phyloP scores from a whole-genome alignment of 2,113 vertebrate genomes.

The Toxostoma redivivum region DNA sequence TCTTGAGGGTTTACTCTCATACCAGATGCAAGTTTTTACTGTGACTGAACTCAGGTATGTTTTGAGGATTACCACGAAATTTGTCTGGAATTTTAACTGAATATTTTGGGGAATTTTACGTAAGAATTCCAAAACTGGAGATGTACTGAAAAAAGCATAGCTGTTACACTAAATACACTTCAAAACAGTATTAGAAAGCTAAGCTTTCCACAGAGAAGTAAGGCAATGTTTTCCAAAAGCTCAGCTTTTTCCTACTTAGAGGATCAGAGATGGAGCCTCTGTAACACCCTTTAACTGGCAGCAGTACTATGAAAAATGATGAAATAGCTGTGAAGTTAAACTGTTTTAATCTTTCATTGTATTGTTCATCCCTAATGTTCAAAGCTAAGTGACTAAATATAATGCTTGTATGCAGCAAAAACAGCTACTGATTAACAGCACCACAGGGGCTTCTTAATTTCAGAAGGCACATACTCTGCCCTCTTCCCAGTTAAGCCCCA shows the following conservation, averaged over 20 bases:
- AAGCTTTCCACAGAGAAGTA: not conserved
- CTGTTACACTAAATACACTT: not conserved
- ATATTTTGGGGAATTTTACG: not conserved
- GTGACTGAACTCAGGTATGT: not conserved
- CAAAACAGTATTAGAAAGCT: not conserved
- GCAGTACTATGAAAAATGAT: not conserved
- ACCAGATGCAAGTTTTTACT: not conserved
- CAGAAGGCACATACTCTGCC: not conserved
- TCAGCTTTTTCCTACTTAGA: not conserved
- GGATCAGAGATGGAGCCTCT: not conserved
- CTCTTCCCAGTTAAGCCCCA: not conserved
- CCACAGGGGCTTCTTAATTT: not conserved
- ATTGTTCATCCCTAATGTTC: not conserved
- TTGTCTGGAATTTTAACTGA: not conserved
- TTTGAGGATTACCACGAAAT: not conserved
- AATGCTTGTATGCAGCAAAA: not conserved
- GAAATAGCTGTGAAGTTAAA: not conserved
- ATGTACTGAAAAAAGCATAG: not conserved
- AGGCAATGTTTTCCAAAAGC: not conserved
- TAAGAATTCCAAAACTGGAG: not conserved
- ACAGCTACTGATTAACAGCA: not conserved
- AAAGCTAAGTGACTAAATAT: not conserved
- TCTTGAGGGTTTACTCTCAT: not conserved
- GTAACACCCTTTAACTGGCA: not conserved
- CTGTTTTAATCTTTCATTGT: not conserved